phyloP scores from a whole-genome alignment of 2,797 vertebrate species.

The Scleropages formosus region DNA sequence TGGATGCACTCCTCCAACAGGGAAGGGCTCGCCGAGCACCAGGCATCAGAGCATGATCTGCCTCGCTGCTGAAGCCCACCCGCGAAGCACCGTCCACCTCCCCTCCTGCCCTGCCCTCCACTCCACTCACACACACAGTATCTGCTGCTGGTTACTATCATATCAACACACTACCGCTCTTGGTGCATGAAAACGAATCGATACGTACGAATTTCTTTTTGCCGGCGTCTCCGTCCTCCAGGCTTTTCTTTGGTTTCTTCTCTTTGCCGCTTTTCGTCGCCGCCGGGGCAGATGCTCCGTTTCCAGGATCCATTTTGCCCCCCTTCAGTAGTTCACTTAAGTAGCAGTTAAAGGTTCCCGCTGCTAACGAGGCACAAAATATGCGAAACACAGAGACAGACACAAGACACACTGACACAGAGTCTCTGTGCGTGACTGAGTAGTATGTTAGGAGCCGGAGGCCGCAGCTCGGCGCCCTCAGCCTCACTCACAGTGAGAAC shows the following conservation, averaged over 20 bases:
- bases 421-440: too few relatives aligned
- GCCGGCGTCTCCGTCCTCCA: conserved; percentile 71
- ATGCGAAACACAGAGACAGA: not conserved
- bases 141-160: too few relatives aligned
- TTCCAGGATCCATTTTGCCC: conserved; percentile 66
- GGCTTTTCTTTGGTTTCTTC: conserved; percentile 73
- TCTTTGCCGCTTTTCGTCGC: conserved; percentile 69
- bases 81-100: too few relatives aligned
- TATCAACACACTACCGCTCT: too few relatives aligned
- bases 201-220: conserved; percentile 80
- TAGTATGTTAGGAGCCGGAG: conserved; percentile 1
- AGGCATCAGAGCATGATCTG: too few relatives aligned
- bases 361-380: not conserved
- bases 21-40: too few relatives aligned
- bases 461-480: conserved; percentile 21
- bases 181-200: not conserved
- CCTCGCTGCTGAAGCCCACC: too few relatives aligned
- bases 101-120: too few relatives aligned
- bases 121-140: too few relatives aligned
- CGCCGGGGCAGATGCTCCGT: conserved; percentile 60
- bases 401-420: not conserved
- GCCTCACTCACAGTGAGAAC: conserved; percentile 13
- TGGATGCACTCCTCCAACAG: too few relatives aligned
- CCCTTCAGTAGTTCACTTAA: conserved; percentile 17
- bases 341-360: not conserved